Evolutionary conservation across 2,113 vertebrate species (phyloP), one percentile per base, ranked within the genome.

Genomic region (Microcebus lehilahytsara): DNA sequence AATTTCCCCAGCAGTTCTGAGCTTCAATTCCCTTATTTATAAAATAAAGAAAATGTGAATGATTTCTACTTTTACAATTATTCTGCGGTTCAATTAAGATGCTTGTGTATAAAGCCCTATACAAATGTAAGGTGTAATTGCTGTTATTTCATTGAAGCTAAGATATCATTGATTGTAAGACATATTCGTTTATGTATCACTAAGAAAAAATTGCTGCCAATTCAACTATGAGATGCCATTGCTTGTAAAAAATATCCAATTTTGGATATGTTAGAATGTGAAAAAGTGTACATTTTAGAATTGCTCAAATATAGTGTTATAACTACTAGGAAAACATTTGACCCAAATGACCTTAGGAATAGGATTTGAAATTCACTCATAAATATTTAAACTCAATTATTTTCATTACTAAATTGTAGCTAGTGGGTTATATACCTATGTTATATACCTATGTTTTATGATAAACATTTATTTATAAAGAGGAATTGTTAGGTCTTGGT

Each of bases 21-120:
- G 46, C 75, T 95, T 93, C 71, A 56, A 79, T 79, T 88, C 72
- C 37, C 16, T 91, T 27, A 74, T 77, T 92, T 85, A 71, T 32
- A 56, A 89, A 85, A 85, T 1, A 88, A 23, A 85, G 69, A 94
- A 89, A 85, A 94, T 53, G 46, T 3, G 37, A 77, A 89, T 71
- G 81, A 81, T 72, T 97, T 89, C 64, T 72, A 89, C 14, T 72
- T 94, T 89, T 84, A 87, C 6, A 93, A 83, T 81, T 89, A 95
- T 96, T 89, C 67, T 83, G 37, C 88, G 37, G 67, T 53, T 95
- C 69, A 81, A 53, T 81, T 64, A 94, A 89, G 46, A 92, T 81
- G 27, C 66, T 75, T 66, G 34, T 64, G 16, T 75, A 56, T 69
- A 78, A 81, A 96, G 30, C n/a, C 66, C 53, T 93, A 5, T 69